Conservation (phyloP, 2,888 invertebrate genomes). For the Merodon equestris region DNA sequence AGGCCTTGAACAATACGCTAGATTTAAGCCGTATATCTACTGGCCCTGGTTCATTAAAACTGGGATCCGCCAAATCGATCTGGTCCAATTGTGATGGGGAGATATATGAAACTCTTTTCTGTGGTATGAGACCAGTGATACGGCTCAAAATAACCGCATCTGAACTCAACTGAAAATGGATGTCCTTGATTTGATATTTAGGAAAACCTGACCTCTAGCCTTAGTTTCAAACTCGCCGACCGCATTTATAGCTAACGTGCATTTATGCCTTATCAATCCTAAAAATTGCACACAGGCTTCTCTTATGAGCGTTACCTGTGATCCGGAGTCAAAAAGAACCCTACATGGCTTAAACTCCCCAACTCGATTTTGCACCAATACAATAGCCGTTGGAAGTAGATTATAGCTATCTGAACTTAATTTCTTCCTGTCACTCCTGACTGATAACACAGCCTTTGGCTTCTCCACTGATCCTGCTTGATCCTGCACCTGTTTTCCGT, state of each 20-base stretch:
- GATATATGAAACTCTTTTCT: no score
- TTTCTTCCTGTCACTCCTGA: no score
- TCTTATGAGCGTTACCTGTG: conserved; percentile 28
- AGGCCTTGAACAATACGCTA: no score
- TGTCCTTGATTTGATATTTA: no score
- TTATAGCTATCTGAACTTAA: background rate
- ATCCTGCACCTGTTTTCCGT: background rate
- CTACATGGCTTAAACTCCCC: no score
- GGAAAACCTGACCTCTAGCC: background rate
- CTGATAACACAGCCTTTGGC: background rate
- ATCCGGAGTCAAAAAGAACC: conserved; percentile 28
- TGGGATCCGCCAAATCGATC: no score
- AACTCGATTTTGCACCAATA: conserved; percentile 14
- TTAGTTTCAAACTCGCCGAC: conserved; percentile 9
- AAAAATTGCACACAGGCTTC: conserved; percentile 26
- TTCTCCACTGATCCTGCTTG: background rate
- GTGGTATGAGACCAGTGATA: conserved; percentile 2
- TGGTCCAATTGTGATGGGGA: no score
- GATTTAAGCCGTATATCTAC: no score
- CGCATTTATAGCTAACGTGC: conserved; percentile 6
- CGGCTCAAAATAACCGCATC: no score
- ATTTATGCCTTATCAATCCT: background rate
- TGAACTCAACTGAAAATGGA: no score
- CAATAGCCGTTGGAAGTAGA: conserved; percentile 15
- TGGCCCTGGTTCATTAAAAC: no score